phyloP scores from a whole-genome alignment of 2,888 invertebrate genomes.

The Coleophora deauratella region DNA sequence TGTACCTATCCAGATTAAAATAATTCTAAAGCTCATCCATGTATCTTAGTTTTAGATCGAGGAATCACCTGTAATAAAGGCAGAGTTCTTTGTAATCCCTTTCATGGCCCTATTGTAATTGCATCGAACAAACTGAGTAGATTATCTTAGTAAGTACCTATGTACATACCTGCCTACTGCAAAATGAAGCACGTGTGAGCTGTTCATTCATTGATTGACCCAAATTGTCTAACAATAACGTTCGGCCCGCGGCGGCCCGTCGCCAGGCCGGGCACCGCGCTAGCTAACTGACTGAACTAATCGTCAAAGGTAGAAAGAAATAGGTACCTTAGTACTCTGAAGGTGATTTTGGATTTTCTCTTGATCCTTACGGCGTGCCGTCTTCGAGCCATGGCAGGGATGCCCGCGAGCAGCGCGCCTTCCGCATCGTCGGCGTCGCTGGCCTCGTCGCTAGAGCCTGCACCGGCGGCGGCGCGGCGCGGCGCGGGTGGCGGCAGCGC shows the following conservation, averaged over 20 bases:
- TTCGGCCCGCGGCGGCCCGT: slow-evolving; percentile 11
- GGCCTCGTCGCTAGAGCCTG: slow-evolving; percentile 31
- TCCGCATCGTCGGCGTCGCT: slow-evolving; percentile 40
- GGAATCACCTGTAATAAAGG: too few relatives aligned
- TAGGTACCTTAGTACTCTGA: slow-evolving; percentile 55
- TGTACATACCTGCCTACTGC: background rate
- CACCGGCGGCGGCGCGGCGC: slow-evolving; percentile 20
- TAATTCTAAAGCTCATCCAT: too few relatives aligned
- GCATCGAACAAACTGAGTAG: too few relatives aligned
- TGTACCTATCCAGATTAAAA: too few relatives aligned
- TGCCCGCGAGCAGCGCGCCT: slow-evolving; percentile 52
- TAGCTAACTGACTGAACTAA: too few relatives aligned
- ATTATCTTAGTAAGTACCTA: background rate
- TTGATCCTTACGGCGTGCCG: slow-evolving; percentile 64
- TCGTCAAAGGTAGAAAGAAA: too few relatives aligned
- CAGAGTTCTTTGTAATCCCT: too few relatives aligned
- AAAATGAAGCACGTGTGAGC: background rate
- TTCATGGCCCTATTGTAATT: too few relatives aligned
- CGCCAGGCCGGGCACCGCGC: slow-evolving; percentile 4
- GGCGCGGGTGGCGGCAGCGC: slow-evolving; percentile 3
- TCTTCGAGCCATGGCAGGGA: slow-evolving; percentile 59
- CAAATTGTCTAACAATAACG: slow-evolving; percentile 55
- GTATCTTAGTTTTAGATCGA: too few relatives aligned
- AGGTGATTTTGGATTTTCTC: slow-evolving; percentile 59
- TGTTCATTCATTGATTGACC: slow-evolving; percentile 50